These are phyloP conservation scores for Hyla sarda DNA, from an alignment of 2,113 vertebrate species.

Conservation along the genomic window DNA sequence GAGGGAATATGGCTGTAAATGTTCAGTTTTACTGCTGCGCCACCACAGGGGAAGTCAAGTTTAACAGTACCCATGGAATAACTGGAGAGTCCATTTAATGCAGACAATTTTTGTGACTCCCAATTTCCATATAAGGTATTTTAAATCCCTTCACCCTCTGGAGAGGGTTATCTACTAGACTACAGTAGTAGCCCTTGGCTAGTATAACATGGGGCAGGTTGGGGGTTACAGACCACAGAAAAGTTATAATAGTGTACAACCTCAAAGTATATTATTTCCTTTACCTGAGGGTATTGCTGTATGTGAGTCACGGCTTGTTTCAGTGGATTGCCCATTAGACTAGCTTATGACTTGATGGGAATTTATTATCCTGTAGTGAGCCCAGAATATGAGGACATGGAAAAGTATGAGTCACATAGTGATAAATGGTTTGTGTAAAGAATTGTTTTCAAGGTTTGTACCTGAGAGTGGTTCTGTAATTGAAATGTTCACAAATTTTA, in stretches of 20 bases:
- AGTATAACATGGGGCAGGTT: too few relatives aligned
- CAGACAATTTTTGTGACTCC: too few relatives aligned
- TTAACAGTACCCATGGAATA: too few relatives aligned
- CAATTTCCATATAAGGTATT: background rate
- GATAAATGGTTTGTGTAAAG: background rate
- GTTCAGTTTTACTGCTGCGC: too few relatives aligned
- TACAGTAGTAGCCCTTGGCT: background rate
- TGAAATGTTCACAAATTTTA: background rate
- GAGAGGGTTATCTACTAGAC: background rate
- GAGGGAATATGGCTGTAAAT: too few relatives aligned
- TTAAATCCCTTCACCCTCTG: background rate
- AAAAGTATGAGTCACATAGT: conserved; percentile 2
- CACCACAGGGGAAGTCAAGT: background rate
- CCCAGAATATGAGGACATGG: conserved; percentile 6
- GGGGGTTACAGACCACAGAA: background rate
- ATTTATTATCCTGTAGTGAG: conserved; percentile 3
- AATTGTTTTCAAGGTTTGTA: background rate
- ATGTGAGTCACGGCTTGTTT: background rate
- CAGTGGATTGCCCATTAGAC: background rate
- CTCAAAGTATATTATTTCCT: background rate
- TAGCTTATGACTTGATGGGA: background rate
- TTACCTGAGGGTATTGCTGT: background rate
- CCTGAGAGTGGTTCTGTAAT: background rate
- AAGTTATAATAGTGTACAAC: background rate
- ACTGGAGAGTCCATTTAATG: too few relatives aligned